Evolutionary conservation across 2,888 invertebrate species (phyloP).

Genomic region (Reticulitermes lucifugus): DNA sequence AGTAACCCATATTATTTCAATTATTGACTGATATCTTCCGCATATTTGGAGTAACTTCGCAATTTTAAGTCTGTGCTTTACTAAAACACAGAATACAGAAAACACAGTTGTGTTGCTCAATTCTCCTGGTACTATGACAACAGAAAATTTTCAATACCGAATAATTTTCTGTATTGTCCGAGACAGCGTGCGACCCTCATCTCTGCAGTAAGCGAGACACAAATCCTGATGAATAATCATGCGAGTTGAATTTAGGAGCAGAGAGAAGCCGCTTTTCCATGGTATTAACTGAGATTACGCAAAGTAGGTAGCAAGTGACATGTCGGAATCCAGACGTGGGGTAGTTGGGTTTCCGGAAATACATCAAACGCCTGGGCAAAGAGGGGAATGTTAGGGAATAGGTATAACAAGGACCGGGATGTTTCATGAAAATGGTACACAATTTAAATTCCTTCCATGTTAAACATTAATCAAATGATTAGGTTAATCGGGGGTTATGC

Average conservation of each 20-base stretch:
- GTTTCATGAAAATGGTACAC: neutral
- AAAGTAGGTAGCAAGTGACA: conserved; percentile 39
- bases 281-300: conserved; percentile 40
- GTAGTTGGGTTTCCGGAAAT: neutral
- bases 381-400: neutral
- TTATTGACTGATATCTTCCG: too few relatives aligned
- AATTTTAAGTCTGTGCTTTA: neutral
- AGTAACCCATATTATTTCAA: too few relatives aligned
- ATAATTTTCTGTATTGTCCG: conserved; percentile 10
- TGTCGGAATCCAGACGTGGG: neutral
- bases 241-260: conserved; percentile 28
- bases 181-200: neutral
- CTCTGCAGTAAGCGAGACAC: neutral
- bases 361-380: conserved; percentile 5
- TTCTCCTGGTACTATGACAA: neutral
- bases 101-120: neutral
- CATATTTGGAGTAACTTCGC: too few relatives aligned
- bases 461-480: conserved; percentile 26
- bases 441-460: conserved; percentile 24
- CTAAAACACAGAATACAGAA: neutral
- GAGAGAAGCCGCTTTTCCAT: conserved; percentile 35
- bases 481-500: conserved; percentile 23
- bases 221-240: conserved; percentile 43
- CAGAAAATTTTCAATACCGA: neutral
- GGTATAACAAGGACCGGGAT: neutral